Evolutionary conservation across 2,888 invertebrate genomes (phyloP).

Genomic region (Sabellastarte sp.): DNA sequence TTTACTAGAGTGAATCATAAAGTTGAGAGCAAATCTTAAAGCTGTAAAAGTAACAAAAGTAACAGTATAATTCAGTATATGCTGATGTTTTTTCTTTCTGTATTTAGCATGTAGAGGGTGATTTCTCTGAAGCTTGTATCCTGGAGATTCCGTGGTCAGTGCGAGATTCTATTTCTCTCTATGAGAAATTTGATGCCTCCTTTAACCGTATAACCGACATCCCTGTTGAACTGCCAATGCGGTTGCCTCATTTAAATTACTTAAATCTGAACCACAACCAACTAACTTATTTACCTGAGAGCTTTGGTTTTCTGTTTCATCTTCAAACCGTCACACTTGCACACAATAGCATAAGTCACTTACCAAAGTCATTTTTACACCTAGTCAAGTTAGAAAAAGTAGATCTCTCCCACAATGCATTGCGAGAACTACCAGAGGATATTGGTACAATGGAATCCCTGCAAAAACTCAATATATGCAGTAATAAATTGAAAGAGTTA

Average conservation of each 20-base stretch:
- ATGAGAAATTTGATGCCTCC: conserved; percentile 53
- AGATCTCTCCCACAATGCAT: conserved; percentile 51
- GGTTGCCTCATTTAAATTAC: conserved; percentile 53
- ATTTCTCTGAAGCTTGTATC: conserved; percentile 44
- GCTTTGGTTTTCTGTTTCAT: conserved; percentile 56
- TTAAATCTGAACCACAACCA: conserved; percentile 55
- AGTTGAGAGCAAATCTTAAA: no score
- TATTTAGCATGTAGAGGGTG: conserved; percentile 54
- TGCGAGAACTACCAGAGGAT: conserved; percentile 47
- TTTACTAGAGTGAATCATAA: no score
- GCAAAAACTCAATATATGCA: conserved; percentile 47
- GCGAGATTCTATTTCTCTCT: conserved; percentile 53
- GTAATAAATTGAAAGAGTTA: conserved; percentile 50
- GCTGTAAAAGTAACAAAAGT: no score
- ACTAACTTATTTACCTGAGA: conserved; percentile 49
- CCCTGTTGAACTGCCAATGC: conserved; percentile 52
- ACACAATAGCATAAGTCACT: conserved; percentile 44
- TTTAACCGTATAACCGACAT: conserved; percentile 55
- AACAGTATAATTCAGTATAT: no score
- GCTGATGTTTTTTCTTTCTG: conserved; percentile 2
- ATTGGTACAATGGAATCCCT: conserved; percentile 51
- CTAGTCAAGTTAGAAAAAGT: conserved; percentile 53
- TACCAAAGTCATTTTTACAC: conserved; percentile 50
- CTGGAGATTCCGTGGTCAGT: conserved; percentile 51
- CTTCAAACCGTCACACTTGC: conserved; percentile 44